Evolutionary conservation across 2,797 vertebrate genomes (phyloP), one percentile per base, ranked within the genome.

Genomic region (Vireo griseus): DNA sequence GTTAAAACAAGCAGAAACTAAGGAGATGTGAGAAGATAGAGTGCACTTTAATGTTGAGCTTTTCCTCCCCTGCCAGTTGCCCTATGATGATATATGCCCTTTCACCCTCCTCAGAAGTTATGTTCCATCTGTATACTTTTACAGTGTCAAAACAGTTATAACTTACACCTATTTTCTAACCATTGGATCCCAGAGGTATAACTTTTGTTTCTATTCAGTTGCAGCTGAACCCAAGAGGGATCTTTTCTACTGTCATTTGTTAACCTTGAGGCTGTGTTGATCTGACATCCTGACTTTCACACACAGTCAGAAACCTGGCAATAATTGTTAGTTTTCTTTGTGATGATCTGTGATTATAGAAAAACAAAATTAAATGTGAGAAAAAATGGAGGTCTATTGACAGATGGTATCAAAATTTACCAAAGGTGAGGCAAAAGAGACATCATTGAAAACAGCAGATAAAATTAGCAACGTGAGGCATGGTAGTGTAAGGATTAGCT

Each of bases 121-220:
- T 59, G 81, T 78, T 96, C 91, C 94, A 91, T 95, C 96, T 94
- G 94, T 95, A 96, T 90, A 96, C 94, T 96, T 95, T 92, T 94
- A 94, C 89, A 91, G 91, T 97, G 95, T 94, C 94, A 96, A 97
- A 97, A 94, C 96, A 96, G 94, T 94, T 96, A 93, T 94, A 95
- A 96, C 89, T 94, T 95, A 96, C 92, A 95, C 94, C 94, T 94
- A 93, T 95, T 93, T 96, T 93, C 95, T 94, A 86, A 95, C 94
- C 94, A 81, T 90, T 83, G 66, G 62, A 86, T 96, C 95, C 94
- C 96, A 91, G 69, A 95, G 87, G 94, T 88, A 87, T 78, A 93
- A 87, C 82, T 95, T 96, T 91, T 84, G 69, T 91, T 96, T 92
- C 91, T 95, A 50, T 66, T 88, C 90, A 71, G 76, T 84, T 91